Evolutionary conservation across 1,140 invertebrate species (phyloP), one percentile per base, ranked within the genome.

Genomic region (Saccostrea echinata): DNA sequence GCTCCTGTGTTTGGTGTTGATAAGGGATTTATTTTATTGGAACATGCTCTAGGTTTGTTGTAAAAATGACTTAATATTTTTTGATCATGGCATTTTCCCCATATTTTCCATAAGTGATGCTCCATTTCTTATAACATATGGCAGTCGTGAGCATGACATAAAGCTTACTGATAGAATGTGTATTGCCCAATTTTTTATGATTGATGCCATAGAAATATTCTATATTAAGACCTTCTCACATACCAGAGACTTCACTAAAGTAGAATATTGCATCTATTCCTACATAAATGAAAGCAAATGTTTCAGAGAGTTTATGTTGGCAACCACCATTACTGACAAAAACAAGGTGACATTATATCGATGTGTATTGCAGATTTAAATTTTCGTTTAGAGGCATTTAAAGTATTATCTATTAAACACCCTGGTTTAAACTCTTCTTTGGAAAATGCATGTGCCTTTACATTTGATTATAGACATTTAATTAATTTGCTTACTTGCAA

Each of bases 391-490:
- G 30, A 30, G 68, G 27, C 30, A 76, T 76, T 76, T 76, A 76
- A 76, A 76, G 68, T 76, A 76, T 76, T 76, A 76, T 76, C 68
- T 76, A 76, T 33, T 76, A 27, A 76, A 76, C 68, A 76, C 68
- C 24, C 68, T 12, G 68, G 68, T 16, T 76, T 33, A 76, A 33
- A 76, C 68, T 76, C 68, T 76, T 33, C 68, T 30, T 76, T 76
- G 27, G 9, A 13, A n/a, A 9, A 33, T 27, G 27, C 16, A 76
- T 18, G 18, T 24, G 64, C 8, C 27, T 76, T 76, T 27, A 76
- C 68, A 30, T 76, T 12, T 76, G 57, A 64, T 64, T 64, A 43
- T n/a, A 27, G 64, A 30, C 68, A 76, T 76, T 76, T 76, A 76
- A 76, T 76, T 30, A 76, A 76, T 30, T 76, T 76, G 68, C 68